Conservation (phyloP, 2,113 vertebrate genomes). For the Calyptomena viridis region DNA sequence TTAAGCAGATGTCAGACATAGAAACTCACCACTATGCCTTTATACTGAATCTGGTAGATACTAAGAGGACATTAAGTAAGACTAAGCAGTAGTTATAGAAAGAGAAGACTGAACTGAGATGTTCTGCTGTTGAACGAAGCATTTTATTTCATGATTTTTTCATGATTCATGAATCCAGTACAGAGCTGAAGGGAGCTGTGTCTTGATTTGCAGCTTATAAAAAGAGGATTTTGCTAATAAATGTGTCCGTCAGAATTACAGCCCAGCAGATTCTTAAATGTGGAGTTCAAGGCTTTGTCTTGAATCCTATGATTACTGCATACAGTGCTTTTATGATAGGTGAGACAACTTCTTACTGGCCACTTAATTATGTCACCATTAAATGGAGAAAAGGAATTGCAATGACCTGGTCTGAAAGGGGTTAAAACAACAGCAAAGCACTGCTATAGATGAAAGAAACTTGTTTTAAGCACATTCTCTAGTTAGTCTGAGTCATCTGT, state of each 20-base stretch:
- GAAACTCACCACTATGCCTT: not conserved
- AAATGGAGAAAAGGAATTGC: not conserved
- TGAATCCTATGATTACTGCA: not conserved
- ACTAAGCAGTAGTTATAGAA: not conserved
- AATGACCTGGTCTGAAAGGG: not conserved
- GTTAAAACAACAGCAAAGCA: not conserved
- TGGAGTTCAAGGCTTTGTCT: constrained; percentile 2
- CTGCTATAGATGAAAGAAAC: not conserved
- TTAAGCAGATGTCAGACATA: not conserved
- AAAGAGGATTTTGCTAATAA: constrained; percentile 19
- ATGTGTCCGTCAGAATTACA: not conserved
- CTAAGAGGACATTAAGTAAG: not conserved
- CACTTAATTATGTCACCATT: not conserved
- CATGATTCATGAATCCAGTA: not conserved
- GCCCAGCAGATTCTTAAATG: not conserved
- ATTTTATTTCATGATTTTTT: no score
- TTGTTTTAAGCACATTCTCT: not conserved
- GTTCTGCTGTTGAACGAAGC: not conserved
- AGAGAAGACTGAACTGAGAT: not conserved
- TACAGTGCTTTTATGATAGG: not conserved
- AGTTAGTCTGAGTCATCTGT: not conserved
- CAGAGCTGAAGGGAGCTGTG: not conserved
- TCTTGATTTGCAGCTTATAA: constrained; percentile 19
- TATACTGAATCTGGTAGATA: not conserved
- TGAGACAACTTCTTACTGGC: not conserved